These are phyloP conservation scores for Machimus atricapillus DNA, from an alignment of 2,888 invertebrate species.

Conservation along the genomic window DNA sequence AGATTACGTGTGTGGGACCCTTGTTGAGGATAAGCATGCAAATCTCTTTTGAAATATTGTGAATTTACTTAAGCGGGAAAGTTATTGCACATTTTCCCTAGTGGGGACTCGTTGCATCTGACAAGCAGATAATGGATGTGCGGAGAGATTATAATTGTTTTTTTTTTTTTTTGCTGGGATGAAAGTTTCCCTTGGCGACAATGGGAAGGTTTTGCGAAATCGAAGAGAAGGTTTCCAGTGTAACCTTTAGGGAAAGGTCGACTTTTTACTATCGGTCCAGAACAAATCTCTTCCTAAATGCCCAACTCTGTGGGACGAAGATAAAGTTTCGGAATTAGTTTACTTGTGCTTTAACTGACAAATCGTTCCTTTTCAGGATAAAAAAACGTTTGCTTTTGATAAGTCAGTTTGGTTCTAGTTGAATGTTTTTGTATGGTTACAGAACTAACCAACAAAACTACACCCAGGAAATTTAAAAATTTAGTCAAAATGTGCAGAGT, in stretches of 20 bases:
- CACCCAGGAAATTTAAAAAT: no score
- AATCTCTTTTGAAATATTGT: not conserved
- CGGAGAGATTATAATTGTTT: not conserved
- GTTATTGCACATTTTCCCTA: not conserved
- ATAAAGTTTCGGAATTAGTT: not conserved
- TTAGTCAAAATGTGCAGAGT: no score
- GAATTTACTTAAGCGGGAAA: not conserved
- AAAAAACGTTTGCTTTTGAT: not conserved
- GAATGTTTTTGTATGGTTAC: not conserved
- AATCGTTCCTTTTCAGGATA: not conserved
- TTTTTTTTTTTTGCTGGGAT: not conserved
- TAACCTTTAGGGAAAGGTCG: not conserved
- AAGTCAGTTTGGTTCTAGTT: not conserved
- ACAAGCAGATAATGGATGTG: not conserved
- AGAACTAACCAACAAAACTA: not conserved
- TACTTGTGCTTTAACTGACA: not conserved
- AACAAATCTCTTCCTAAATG: not conserved
- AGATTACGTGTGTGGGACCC: not conserved
- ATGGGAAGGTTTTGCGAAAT: not conserved
- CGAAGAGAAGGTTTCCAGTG: not conserved
- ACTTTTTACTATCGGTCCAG: not conserved
- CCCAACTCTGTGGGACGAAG: not conserved
- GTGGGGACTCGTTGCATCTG: not conserved
- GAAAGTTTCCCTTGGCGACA: not conserved
- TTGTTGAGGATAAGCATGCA: not conserved